Percentiles rank a stretch among this genome's conserved stretches.
These are phyloP conservation scores for Diuraphis noxia DNA, from an alignment of 1,140 invertebrate genomes.

Conservation along the genomic window DNA sequence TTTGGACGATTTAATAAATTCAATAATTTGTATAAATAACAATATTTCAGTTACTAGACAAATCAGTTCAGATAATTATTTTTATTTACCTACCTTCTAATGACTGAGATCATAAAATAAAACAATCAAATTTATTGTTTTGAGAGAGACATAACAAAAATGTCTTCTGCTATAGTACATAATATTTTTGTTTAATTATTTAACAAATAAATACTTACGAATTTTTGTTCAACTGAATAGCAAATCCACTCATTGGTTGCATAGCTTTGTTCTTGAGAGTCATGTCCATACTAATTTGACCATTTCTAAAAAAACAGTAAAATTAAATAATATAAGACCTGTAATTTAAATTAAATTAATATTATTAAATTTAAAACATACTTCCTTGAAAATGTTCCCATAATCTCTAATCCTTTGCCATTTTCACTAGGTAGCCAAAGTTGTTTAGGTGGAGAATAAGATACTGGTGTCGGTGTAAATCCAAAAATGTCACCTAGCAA, in stretches of 20 bases:
- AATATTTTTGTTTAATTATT: background rate
- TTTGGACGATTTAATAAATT: no score
- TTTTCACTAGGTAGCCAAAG: slow-evolving; percentile 93
- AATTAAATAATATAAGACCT: slow-evolving; percentile 54
- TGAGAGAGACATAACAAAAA: no score
- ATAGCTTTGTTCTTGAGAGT: slow-evolving; percentile 97
- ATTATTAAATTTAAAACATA: slow-evolving; percentile 56
- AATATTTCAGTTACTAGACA: no score
- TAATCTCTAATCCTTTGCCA: slow-evolving; percentile 96
- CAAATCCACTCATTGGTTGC: slow-evolving; percentile 95
- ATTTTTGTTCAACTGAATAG: slow-evolving; percentile 99
- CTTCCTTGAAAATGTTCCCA: slow-evolving; percentile 89
- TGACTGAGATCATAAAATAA: no score
- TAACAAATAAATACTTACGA: slow-evolving; percentile 61
- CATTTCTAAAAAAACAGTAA: slow-evolving; percentile 65
- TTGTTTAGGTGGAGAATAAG: slow-evolving; percentile 79
- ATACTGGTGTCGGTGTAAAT: slow-evolving; percentile 68
- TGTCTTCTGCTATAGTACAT: no score
- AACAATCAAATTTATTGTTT: no score
- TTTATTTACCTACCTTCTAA: no score
- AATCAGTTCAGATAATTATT: no score
- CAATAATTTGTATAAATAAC: no score
- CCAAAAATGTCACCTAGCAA: slow-evolving; percentile 92
- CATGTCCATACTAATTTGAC: slow-evolving; percentile 93
- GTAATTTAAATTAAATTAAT: background rate